A percentile compares a stretch with the other conserved stretches of the same genome.
phyloP scores from a whole-genome alignment of 2,888 invertebrate species.

The Ypsolopha scabrella region DNA sequence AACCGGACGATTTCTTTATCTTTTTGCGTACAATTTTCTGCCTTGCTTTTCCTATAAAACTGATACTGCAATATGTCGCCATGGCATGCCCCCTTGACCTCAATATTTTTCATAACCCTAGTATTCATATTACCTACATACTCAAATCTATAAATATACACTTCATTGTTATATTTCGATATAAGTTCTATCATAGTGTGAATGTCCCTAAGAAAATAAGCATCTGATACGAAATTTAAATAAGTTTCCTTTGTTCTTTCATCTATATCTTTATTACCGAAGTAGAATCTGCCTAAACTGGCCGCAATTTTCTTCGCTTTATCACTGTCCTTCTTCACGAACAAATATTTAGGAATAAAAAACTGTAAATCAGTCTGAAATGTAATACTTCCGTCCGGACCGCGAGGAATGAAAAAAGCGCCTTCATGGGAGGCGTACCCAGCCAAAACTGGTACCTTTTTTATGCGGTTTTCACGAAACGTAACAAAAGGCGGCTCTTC shows the following conservation, averaged over 20 bases:
- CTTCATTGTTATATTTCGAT: conserved; percentile 19
- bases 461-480: conserved; percentile 24
- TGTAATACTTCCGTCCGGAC: conserved; percentile 25
- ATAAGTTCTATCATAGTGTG: conserved; percentile 27
- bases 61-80: conserved; percentile 49
- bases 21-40: conserved; percentile 18
- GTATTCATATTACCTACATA: conserved; percentile 44
- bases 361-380: conserved; percentile 32
- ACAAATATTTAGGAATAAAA: conserved; percentile 33
- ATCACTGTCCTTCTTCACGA: conserved; percentile 17
- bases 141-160: conserved; percentile 36
- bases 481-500: conserved; percentile 29
- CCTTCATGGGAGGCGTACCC: conserved; percentile 40
- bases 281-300: conserved; percentile 32
- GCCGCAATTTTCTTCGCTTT: conserved; percentile 19
- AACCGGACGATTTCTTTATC: conserved; percentile 33
- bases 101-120: conserved; percentile 33
- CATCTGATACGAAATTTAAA: conserved; percentile 33
- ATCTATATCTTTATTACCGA: conserved; percentile 21
- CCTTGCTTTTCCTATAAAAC: conserved; percentile 43
- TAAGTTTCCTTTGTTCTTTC: conserved; percentile 25
- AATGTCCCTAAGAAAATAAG: conserved; percentile 33
- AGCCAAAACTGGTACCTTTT: conserved; percentile 33
- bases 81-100: conserved; percentile 40
- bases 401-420: conserved; percentile 31